Evolutionary conservation across 2,797 vertebrate genomes (phyloP).

Genomic region (Cephalopachus bancanus): DNA sequence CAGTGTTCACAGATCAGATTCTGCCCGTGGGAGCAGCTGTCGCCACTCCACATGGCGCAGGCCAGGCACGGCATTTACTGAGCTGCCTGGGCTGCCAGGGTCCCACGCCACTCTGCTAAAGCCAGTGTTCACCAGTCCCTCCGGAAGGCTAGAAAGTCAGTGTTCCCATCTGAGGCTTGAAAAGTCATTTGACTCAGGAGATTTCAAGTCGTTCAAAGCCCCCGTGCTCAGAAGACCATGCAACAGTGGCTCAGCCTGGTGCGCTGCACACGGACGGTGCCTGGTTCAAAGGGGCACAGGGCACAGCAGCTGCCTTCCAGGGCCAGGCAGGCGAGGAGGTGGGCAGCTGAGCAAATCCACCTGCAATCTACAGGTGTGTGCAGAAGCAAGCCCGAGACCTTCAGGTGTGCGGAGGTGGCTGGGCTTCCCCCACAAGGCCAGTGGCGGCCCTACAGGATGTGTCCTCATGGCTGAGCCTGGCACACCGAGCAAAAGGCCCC

Average conservation of each 20-base stretch:
- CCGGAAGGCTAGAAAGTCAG: not conserved
- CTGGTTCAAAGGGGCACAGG: not conserved
- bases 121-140: not conserved
- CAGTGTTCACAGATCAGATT: not conserved
- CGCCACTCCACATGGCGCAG: fast-evolving
- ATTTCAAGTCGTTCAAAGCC: not conserved
- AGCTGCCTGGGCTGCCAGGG: not conserved
- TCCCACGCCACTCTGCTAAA: not conserved
- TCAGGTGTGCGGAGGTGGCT: fast-evolving
- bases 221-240: not conserved
- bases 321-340: not conserved
- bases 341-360: not conserved
- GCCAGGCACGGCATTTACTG: not conserved
- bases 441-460: not conserved
- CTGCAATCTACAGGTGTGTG: not conserved
- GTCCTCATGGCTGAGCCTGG: not conserved
- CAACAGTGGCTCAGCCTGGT: not conserved
- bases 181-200: not conserved
- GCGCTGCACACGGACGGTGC: too few relatives aligned
- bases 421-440: not conserved
- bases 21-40: not conserved
- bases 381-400: not conserved
- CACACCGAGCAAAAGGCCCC: not conserved
- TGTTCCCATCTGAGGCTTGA: not conserved
- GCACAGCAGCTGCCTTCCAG: not conserved